Evolutionary conservation across 2,888 invertebrate genomes (phyloP).

Genomic region (Parnassius smintheus): DNA sequence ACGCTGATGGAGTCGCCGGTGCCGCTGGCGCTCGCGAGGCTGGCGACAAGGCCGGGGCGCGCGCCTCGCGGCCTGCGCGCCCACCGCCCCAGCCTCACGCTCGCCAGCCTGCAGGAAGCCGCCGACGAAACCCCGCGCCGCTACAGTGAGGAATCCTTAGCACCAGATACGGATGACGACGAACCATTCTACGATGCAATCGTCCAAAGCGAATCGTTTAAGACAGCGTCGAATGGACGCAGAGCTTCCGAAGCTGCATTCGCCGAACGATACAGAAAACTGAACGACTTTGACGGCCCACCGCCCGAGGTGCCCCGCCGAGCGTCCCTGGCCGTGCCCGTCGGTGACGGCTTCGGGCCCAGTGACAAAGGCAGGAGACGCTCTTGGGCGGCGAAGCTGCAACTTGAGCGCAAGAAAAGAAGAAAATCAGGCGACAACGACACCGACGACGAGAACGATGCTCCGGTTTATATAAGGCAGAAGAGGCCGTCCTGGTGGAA

Average conservation of each 20-base stretch:
- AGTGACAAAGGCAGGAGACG: slow-evolving; percentile 82
- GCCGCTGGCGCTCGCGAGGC: slow-evolving; percentile 70
- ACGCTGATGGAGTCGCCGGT: slow-evolving; percentile 75
- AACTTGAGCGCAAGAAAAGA: slow-evolving; percentile 77
- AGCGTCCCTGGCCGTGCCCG: slow-evolving; percentile 69
- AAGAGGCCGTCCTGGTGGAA: slow-evolving; percentile 95
- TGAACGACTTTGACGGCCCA: slow-evolving; percentile 69
- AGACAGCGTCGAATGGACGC: slow-evolving; percentile 61
- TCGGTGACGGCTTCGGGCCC: slow-evolving; percentile 57
- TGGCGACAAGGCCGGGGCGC: slow-evolving; percentile 60
- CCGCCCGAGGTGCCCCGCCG: slow-evolving; percentile 69
- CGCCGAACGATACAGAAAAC: slow-evolving; percentile 70
- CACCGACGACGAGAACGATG: slow-evolving; percentile 68
- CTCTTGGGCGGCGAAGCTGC: slow-evolving; percentile 82
- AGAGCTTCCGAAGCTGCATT: slow-evolving; percentile 73
- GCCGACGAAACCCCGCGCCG: slow-evolving; percentile 69
- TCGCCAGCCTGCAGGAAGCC: slow-evolving; percentile 71
- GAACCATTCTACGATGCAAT: slow-evolving; percentile 61
- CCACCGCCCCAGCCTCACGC: slow-evolving; percentile 69
- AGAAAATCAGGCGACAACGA: slow-evolving; percentile 78
- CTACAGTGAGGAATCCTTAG: slow-evolving; percentile 63
- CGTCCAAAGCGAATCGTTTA: slow-evolving; percentile 45
- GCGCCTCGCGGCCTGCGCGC: slow-evolving; percentile 56
- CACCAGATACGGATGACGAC: slow-evolving; percentile 66
- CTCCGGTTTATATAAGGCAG: slow-evolving; percentile 79